Conservation (phyloP, 2,113 vertebrate genomes). For the Rhinoptilus africanus region DNA sequence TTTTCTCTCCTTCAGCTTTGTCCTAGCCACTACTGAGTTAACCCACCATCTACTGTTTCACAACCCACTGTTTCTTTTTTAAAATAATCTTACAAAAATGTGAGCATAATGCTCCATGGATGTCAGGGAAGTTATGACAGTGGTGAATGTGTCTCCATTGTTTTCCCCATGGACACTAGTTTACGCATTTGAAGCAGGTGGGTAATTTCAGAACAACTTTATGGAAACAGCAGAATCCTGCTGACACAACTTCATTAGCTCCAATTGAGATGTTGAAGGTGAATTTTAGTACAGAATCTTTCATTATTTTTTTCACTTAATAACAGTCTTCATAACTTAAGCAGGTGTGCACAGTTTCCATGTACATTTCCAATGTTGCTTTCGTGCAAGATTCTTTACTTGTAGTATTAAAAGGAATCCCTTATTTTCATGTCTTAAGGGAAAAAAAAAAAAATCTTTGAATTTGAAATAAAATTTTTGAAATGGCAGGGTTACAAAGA, state of each 20-base stretch:
- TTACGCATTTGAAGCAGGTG: not conserved
- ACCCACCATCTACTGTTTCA: not conserved
- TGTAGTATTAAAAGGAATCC: not conserved
- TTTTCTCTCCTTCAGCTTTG: not conserved
- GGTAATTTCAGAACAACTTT: not conserved
- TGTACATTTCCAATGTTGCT: not conserved
- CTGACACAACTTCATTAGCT: not conserved
- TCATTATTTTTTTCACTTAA: not conserved
- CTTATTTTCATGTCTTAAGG: not conserved
- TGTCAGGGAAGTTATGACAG: not conserved
- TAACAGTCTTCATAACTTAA: not conserved
- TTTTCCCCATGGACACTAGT: not conserved
- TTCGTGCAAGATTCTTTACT: not conserved
- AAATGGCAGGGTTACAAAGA: not conserved
- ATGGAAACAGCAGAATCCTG: not conserved
- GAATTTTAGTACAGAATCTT: not conserved
- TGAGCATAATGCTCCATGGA: not conserved
- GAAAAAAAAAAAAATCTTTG: not conserved
- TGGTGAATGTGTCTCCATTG: not conserved
- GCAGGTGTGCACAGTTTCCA: not conserved
- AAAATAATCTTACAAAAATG: not conserved
- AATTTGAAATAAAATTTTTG: not conserved
- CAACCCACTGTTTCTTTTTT: not conserved
- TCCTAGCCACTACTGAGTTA: not conserved
- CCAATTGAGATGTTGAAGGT: accelerated